Evolutionary conservation across 1,140 invertebrate genomes (phyloP).

Genomic region (Calliopsis andreniformis): DNA sequence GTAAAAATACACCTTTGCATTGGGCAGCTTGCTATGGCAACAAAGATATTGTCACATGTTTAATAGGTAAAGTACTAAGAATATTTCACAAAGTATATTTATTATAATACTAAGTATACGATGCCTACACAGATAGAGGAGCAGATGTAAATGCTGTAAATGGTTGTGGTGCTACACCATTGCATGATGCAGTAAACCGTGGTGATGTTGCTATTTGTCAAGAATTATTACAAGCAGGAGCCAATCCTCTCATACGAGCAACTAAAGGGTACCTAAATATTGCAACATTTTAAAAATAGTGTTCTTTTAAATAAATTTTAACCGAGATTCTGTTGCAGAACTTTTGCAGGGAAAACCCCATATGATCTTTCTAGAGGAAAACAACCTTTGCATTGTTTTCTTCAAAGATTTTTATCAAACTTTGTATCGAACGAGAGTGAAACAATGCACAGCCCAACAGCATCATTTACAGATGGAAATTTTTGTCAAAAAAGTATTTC

Average conservation of each 20-base stretch:
- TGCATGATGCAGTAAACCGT: conserved; percentile 85
- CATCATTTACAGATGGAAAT: conserved; percentile 69
- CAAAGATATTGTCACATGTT: conserved; percentile 82
- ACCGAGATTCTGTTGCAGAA: conserved; percentile 68
- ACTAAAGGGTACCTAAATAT: conserved; percentile 80
- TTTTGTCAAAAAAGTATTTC: conserved; percentile 73
- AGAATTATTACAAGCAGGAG: conserved; percentile 82
- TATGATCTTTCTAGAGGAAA: conserved; percentile 81
- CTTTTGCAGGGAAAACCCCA: conserved; percentile 79
- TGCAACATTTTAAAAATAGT: not conserved
- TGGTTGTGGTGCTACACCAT: conserved; percentile 83
- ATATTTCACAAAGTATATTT: not conserved
- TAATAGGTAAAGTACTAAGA: conserved; percentile 80
- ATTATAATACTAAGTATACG: conserved; percentile 6
- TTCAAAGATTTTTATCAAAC: conserved; percentile 74
- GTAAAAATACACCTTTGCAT: conserved; percentile 85
- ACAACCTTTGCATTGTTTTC: conserved; percentile 76
- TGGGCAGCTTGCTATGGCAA: conserved; percentile 86
- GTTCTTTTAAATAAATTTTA: conserved; percentile 1
- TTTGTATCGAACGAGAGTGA: conserved; percentile 71
- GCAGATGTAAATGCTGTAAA: conserved; percentile 83
- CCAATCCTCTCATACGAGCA: conserved; percentile 83
- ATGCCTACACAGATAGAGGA: conserved; percentile 79
- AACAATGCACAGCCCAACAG: conserved; percentile 68
- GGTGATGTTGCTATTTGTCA: conserved; percentile 83